phyloP scores from a whole-genome alignment of 2,797 vertebrate genomes.

The Scyliorhinus canicula region DNA sequence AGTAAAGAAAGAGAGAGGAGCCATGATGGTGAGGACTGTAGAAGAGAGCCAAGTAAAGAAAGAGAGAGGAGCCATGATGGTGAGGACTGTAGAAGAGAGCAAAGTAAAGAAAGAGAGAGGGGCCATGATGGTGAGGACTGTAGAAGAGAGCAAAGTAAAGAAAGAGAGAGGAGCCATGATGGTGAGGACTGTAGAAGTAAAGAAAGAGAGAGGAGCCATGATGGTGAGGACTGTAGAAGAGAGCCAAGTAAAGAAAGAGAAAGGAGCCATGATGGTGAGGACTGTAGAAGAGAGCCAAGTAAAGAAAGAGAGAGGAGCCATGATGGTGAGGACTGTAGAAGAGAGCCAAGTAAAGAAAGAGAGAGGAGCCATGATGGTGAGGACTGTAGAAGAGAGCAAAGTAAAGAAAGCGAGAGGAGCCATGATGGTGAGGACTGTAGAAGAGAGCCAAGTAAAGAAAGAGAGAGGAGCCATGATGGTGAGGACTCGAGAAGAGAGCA shows the following conservation, averaged over 20 bases:
- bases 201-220: background rate
- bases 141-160: background rate
- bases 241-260: background rate
- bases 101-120: background rate
- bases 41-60: no score
- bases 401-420: no score
- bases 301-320: no score
- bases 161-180: background rate
- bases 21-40: no score
- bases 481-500: constrained; percentile 57
- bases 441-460: constrained; percentile 42
- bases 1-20: background rate
- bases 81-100: no score
- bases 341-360: no score
- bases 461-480: constrained; percentile 56
- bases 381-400: background rate
- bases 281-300: no score
- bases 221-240: background rate
- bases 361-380: background rate
- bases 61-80: no score
- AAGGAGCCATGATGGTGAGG: no score
- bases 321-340: no score
- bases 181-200: background rate
- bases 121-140: background rate
- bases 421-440: no score